phyloP scores from a whole-genome alignment of 2,888 invertebrate species.

The Melipona bicolor region DNA sequence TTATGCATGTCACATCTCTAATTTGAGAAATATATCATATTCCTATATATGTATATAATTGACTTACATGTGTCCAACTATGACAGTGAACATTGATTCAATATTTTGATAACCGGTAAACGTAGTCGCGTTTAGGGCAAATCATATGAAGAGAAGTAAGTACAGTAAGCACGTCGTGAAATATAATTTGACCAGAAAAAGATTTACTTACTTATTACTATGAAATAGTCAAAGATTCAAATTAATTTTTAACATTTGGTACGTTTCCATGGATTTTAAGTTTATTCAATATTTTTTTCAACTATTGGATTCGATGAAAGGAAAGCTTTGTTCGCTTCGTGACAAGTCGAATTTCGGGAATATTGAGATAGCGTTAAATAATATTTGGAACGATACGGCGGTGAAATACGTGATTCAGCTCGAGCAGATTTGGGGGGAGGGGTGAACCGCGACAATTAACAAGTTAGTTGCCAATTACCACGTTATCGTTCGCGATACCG shows the following conservation, averaged over 20 bases:
- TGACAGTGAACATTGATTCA: slow-evolving; percentile 14
- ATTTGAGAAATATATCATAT: background rate
- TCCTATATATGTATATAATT: background rate
- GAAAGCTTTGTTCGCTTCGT: background rate
- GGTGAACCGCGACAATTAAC: slow-evolving; percentile 18
- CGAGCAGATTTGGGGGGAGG: slow-evolving; percentile 14
- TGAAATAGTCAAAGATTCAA: background rate
- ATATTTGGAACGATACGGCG: background rate
- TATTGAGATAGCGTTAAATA: background rate
- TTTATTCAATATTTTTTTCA: background rate
- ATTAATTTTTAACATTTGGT: background rate
- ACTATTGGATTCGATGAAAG: no score
- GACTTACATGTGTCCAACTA: background rate
- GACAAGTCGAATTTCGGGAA: background rate
- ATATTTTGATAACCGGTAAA: slow-evolving; percentile 14
- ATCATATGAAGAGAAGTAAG: background rate
- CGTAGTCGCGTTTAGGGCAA: background rate
- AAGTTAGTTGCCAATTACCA: slow-evolving; percentile 43
- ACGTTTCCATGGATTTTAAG: no score
- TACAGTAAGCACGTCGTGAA: background rate
- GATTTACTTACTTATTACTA: background rate
- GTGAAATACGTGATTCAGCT: slow-evolving; percentile 20
- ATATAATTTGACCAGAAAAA: background rate
- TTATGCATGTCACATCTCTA: background rate
- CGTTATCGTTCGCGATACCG: slow-evolving; percentile 33